Percentiles rank a stretch among this genome's conserved stretches.
Conservation (phyloP, 2,797 vertebrate species). For the Notamacropus eugenii region DNA sequence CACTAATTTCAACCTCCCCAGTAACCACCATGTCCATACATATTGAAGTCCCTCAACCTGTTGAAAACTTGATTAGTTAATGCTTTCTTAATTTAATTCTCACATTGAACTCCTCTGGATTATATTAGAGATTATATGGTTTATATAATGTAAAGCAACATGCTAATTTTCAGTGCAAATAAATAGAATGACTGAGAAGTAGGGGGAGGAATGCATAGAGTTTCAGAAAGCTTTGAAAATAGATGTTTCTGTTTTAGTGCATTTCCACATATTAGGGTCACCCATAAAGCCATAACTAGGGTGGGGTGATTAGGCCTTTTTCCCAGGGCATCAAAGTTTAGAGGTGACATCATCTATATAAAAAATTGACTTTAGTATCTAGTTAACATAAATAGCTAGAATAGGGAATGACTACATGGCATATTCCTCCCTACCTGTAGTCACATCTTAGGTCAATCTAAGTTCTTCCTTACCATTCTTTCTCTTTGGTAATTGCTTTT, state of each 20-base stretch:
- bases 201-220: background rate
- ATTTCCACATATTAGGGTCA: background rate
- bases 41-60: background rate
- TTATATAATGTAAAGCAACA: constrained; percentile 53
- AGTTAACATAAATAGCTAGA: background rate
- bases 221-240: background rate
- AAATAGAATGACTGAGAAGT: background rate
- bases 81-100: background rate
- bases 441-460: background rate
- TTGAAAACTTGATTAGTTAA: background rate
- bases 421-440: background rate
- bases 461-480: background rate
- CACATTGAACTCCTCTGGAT: background rate
- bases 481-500: background rate
- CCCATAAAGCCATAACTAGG: background rate
- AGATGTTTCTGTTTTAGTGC: background rate
- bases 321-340: background rate
- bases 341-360: background rate
- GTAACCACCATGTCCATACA: background rate
- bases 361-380: background rate
- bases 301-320: background rate
- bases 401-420: background rate
- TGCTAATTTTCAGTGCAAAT: constrained; percentile 23
- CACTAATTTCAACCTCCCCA: background rate
- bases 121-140: constrained; percentile 12